These are phyloP conservation scores for Pseudomyrmex pallidus DNA, from an alignment of 1,140 invertebrate genomes.

Conservation along the genomic window DNA sequence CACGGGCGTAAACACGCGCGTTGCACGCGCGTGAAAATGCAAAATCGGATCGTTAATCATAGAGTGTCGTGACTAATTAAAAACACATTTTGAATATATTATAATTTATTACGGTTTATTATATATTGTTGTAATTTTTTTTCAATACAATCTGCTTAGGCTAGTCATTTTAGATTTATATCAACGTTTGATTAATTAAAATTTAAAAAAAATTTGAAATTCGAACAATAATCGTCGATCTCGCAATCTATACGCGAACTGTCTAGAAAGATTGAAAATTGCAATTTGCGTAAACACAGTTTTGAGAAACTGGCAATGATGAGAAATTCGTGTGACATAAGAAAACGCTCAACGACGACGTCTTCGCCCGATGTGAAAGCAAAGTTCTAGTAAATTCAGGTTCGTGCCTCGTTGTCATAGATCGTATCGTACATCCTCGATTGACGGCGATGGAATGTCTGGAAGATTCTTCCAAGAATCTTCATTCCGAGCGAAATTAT, in stretches of 20 bases:
- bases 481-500: slow-evolving; percentile 49
- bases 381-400: slow-evolving; percentile 25
- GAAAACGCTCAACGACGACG: neutral
- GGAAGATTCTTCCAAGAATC: slow-evolving; percentile 57
- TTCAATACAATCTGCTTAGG: too few relatives aligned
- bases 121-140: too few relatives aligned
- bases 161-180: too few relatives aligned
- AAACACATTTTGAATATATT: neutral
- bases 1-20: neutral
- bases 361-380: slow-evolving; percentile 14
- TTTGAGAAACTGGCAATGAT: neutral
- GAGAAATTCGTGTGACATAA: neutral
- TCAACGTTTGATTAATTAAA: too few relatives aligned
- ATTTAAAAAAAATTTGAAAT: too few relatives aligned
- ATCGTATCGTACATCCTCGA: slow-evolving; percentile 52
- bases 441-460: slow-evolving; percentile 47
- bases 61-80: neutral
- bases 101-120: too few relatives aligned
- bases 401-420: slow-evolving; percentile 48
- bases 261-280: too few relatives aligned
- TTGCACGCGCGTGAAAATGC: neutral
- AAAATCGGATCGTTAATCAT: slow-evolving; percentile 24
- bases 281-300: neutral
- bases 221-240: too few relatives aligned
- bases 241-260: too few relatives aligned